These are phyloP conservation scores for Potamarius usumacintae DNA, from an alignment of 2,113 vertebrate genomes.

Conservation along the genomic window DNA sequence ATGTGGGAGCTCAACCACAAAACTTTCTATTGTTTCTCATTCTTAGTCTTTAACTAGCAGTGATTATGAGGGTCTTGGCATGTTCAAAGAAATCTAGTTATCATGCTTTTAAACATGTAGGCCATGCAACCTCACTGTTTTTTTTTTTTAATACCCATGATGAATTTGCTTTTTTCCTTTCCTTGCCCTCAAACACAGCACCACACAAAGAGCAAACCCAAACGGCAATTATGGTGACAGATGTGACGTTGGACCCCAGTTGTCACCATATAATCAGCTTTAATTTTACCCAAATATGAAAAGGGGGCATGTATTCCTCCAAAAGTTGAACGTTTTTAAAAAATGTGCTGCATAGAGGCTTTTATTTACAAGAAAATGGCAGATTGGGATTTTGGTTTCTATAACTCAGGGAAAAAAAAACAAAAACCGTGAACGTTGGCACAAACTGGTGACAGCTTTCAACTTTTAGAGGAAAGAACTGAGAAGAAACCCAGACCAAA, in stretches of 20 bases:
- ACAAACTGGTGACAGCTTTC: constrained; percentile 41
- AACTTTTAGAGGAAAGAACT: constrained; percentile 28
- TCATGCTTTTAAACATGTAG: constrained; percentile 50
- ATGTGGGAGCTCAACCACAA: constrained; percentile 8
- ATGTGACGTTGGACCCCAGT: constrained; percentile 55
- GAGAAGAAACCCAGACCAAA: constrained; percentile 5
- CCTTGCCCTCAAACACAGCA: constrained; percentile 33
- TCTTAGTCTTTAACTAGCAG: neutral
- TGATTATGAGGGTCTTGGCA: constrained; percentile 50
- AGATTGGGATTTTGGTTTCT: constrained; percentile 50
- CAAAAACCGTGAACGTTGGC: constrained; percentile 34
- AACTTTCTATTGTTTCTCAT: constrained; percentile 10
- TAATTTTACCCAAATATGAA: constrained; percentile 37
- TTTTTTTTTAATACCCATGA: constrained; percentile 36
- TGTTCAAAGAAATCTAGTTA: constrained; percentile 56
- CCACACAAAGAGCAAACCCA: constrained; percentile 45
- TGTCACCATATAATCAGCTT: constrained; percentile 59
- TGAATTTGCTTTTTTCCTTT: constrained; percentile 55
- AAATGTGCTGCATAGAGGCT: constrained; percentile 51
- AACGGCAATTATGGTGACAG: constrained; percentile 62
- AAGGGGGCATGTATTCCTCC: constrained; percentile 48
- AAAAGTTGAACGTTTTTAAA: constrained; percentile 56
- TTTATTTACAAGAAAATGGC: constrained; percentile 43
- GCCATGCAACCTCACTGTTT: constrained; percentile 43
- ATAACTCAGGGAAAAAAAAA: constrained; percentile 44